Base-by-base conservation (phyloP, 2,113 vertebrate species). In the Urocolius indicus region DNA sequence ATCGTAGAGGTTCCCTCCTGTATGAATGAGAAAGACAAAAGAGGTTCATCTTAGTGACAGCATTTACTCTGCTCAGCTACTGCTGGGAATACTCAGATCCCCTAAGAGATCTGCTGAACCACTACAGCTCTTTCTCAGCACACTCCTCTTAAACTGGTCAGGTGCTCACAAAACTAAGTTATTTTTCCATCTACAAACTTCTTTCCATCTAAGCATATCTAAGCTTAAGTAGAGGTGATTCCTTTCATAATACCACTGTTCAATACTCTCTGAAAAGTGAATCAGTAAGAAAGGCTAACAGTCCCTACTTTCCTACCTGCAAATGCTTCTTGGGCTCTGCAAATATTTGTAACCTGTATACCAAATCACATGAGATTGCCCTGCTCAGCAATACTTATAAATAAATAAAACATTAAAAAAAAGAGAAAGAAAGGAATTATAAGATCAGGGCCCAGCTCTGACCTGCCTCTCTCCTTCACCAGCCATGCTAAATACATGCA, bases 1-100 rank as follows among this genome's bases (percentile, higher is more conserved):
- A 96, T 99, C 99, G 36, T 99, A 99, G 65, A 99, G 98, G 97
- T 99, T 99, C 65, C 99, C 99, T 91, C 99, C 99, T 99, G 98
- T 20, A 98, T 17, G 52, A 97, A 30, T 38, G 34, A 97, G 80
- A 90, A 96, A 97, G 52, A 81, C 54, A 89, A 13, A 13, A 94
- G 22, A 93, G 38, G 34, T 54, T 87, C 79, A 75, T 72, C 59
- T 89, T 77, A 27, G 72, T 18, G 43, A 36, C 69, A 81, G 58
- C 49, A 81, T 69, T 83, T 75, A 46, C 32, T 90, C 59, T 72
- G 43, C 51, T 85, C 30, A 18, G 78, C 14, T 58, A 73, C 51
- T 77, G 48, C 51, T 74, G 63, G 32, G 30, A 90, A 83, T 66
- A 61, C 24, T 34, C 62, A 82, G 92, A 71, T 30, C 18, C 49